Evolutionary conservation across 2,113 vertebrate species (phyloP).

Genomic region (Eidolon helvum): DNA sequence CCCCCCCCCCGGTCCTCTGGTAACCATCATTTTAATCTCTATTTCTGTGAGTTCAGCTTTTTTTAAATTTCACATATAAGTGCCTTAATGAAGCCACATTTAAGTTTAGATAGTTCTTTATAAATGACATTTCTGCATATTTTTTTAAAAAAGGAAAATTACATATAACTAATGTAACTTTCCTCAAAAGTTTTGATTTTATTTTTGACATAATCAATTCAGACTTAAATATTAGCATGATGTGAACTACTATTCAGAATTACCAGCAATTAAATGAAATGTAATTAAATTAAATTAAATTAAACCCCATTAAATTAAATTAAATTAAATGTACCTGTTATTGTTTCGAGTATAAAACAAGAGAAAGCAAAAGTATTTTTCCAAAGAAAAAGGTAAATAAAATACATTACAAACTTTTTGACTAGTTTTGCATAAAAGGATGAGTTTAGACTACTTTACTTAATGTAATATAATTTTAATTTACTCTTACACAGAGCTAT

Average conservation of each 20-base stretch:
- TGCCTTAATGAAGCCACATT: neutral
- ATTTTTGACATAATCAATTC: conserved; percentile 30
- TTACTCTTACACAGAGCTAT: neutral
- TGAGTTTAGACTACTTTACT: neutral
- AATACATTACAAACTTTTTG: conserved; percentile 53
- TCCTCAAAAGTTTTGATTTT: neutral
- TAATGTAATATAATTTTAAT: neutral
- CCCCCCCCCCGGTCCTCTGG: neutral
- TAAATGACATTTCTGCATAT: neutral
- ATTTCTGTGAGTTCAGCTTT: neutral
- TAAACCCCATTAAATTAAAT: too few species aligned
- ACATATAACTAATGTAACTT: neutral
- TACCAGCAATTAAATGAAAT: conserved; percentile 76
- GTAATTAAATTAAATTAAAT: conserved; percentile 74
- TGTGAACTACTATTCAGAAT: conserved; percentile 71
- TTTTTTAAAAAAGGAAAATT: neutral
- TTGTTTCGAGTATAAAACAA: conserved; percentile 73
- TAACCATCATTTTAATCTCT: neutral
- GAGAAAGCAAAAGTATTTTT: conserved; percentile 67
- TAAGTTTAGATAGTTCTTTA: neutral
- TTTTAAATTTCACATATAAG: neutral
- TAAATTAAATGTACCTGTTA: conserved; percentile 69
- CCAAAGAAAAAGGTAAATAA: conserved; percentile 66
- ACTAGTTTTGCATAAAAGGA: conserved; percentile 36
- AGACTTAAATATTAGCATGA: conserved; percentile 28